Conservation (phyloP, 2,888 invertebrate species). For the Noctua janthina region DNA sequence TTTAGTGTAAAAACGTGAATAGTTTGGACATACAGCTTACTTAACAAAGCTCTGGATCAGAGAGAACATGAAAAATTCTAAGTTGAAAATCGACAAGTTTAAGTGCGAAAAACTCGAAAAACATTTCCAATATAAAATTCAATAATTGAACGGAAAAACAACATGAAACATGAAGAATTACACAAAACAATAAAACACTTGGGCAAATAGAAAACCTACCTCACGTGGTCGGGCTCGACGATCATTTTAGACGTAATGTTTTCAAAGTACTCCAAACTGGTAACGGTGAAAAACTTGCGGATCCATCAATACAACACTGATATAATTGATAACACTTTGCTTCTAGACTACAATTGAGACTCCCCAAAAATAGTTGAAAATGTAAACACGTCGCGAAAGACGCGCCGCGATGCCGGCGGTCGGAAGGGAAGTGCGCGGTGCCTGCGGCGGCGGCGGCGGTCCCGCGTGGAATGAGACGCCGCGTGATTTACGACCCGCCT, state of each 20-base stretch:
- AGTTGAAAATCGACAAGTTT: conserved; percentile 51
- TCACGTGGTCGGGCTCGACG: conserved; percentile 89
- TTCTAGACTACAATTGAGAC: conserved; percentile 80
- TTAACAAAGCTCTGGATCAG: conserved; percentile 11
- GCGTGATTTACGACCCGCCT: conserved; percentile 91
- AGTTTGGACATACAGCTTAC: neutral
- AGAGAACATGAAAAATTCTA: conserved; percentile 38
- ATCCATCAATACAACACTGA: conserved; percentile 87
- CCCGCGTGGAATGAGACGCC: conserved; percentile 91
- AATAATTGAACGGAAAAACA: conserved; percentile 61
- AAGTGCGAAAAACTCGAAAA: conserved; percentile 52
- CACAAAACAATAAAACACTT: conserved; percentile 79
- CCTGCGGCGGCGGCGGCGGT: conserved; percentile 89
- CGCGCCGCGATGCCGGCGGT: conserved; percentile 87
- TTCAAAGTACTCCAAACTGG: conserved; percentile 83
- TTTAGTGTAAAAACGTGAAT: neutral
- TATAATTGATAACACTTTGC: conserved; percentile 78
- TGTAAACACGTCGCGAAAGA: conserved; percentile 90
- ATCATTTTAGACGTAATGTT: conserved; percentile 89
- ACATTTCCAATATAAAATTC: conserved; percentile 38
- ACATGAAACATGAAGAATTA: conserved; percentile 67
- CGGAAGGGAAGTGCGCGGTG: conserved; percentile 88
- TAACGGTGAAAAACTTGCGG: conserved; percentile 77
- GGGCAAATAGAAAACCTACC: conserved; percentile 85
- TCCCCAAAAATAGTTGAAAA: conserved; percentile 82